A percentile compares a stretch with the other conserved stretches of the same genome.
Conservation (phyloP, 1,140 invertebrate species). For the Mya arenaria region DNA sequence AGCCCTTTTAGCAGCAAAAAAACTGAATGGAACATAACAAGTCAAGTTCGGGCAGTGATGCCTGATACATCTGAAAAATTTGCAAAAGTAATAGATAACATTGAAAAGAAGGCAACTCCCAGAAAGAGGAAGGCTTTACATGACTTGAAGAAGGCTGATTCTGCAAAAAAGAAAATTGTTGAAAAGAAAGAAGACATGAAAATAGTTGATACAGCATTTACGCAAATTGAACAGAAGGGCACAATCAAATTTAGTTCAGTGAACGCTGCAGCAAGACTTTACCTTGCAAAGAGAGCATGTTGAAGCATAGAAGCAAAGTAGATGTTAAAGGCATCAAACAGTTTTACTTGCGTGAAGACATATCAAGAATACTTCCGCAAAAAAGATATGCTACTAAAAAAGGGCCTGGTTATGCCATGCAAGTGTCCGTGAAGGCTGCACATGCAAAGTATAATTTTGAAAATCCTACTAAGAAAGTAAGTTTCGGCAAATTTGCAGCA, state of each 20-base stretch:
- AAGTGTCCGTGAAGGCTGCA: conserved; percentile 38
- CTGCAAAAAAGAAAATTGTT: background rate
- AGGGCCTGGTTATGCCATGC: conserved; percentile 39
- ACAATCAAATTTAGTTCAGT: background rate
- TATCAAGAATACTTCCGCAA: conserved; percentile 20
- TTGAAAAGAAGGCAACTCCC: background rate
- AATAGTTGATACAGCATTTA: background rate
- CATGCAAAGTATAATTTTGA: conserved; percentile 11
- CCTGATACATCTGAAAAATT: background rate
- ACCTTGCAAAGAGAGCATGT: background rate
- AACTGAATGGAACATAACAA: conserved; percentile 19
- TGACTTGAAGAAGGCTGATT: background rate
- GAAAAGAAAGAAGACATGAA: background rate
- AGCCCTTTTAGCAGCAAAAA: background rate
- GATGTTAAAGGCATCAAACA: conserved; percentile 7
- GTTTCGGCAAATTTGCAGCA: conserved; percentile 37
- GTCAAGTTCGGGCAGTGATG: background rate
- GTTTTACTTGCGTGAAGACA: conserved; percentile 15
- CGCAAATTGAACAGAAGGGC: background rate
- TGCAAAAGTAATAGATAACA: conserved; percentile 1
- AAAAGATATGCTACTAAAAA: conserved; percentile 47
- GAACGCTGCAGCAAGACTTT: background rate
- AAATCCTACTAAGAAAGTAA: conserved; percentile 15
- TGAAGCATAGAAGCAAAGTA: background rate
- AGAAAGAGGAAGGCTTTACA: conserved; percentile 1